Evolutionary conservation across 2,797 vertebrate species (phyloP), one percentile per base, ranked within the genome.

Genomic region (Anniella stebbinsi): DNA sequence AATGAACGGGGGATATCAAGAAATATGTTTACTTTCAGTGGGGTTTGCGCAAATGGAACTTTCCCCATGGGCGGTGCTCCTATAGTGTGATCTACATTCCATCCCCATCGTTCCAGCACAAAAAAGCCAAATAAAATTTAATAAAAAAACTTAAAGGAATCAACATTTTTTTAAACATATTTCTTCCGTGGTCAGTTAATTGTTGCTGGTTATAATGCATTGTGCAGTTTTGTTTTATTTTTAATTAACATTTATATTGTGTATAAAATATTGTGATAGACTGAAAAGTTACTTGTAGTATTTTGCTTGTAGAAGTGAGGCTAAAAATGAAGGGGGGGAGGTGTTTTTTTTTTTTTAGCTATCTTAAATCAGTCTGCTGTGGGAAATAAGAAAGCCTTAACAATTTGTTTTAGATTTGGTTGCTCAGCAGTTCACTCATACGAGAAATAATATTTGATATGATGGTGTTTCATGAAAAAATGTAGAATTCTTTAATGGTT

Each of bases 281-380:
- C 89, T 95, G 90, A 88, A 1, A 48, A 90, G 89, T 72, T 1
- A n/a, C 10, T 90, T 89, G 10, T 0, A 77, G 91, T 88, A 45
- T 75, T 89, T 87, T 90, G 15, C 75, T 84, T 90, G 30, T 72
- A 87, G 72, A 90, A 92, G 76, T 18, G 5, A 28, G 80, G 0
- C 0, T 38, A 33, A 75, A 73, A 66, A 23, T 45, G 33, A 33
- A 72, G 91, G 75, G 91, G 69, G 69, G 89, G 92, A 95, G 94
- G 86, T 89, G 92, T 93, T 94, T 87, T 76, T 93, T 63, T 63
- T 63, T 63, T 63, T 63, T 63, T 63, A 72, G 77, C 70, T 28
- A 72, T 4, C 36, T 73, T 45, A n/a, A 82, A 60, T 12, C n/a
- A 38, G 25, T 70, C 48, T 51, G 36, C 38, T 4, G 4, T 33